A percentile compares a stretch with the other conserved stretches of the same genome.
Evolutionary conservation across 1,140 invertebrate species (phyloP).

Genomic region (Drosophila eugracilis): DNA sequence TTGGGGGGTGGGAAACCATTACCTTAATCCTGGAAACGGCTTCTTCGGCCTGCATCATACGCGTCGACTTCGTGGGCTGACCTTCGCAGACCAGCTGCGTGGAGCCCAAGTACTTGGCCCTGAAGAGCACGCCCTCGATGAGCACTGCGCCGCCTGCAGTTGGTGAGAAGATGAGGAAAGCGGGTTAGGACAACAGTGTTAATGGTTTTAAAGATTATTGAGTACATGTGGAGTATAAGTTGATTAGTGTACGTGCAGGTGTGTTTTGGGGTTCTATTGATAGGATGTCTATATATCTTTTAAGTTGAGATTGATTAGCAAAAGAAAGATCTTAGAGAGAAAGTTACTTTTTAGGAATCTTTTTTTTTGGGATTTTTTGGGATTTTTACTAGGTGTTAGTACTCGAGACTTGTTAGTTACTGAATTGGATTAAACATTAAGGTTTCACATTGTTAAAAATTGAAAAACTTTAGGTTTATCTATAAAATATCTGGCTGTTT

Average conservation of each 20-base stretch:
- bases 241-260: conserved; percentile 33
- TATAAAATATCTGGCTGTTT: too few relatives aligned
- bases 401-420: too few relatives aligned
- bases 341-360: too few relatives aligned
- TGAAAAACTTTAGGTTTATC: too few relatives aligned
- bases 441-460: too few relatives aligned
- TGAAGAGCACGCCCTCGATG: conserved; percentile 99
- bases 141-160: conserved; percentile 88
- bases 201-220: too few relatives aligned
- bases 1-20: conserved; percentile 58
- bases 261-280: not conserved
- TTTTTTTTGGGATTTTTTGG: too few relatives aligned
- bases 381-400: too few relatives aligned
- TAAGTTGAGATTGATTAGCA: too few relatives aligned
- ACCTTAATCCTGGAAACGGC: conserved; percentile 99
- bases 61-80: conserved; percentile 98
- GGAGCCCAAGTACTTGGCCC: conserved; percentile 98
- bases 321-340: too few relatives aligned
- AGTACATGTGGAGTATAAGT: conserved; percentile 34
- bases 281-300: not conserved
- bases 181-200: not conserved
- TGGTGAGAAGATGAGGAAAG: conserved; percentile 34
- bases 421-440: too few relatives aligned
- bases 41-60: conserved; percentile 99
- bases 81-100: conserved; percentile 99